Evolutionary conservation across 1,140 invertebrate species (phyloP).

Genomic region (Apis florea): DNA sequence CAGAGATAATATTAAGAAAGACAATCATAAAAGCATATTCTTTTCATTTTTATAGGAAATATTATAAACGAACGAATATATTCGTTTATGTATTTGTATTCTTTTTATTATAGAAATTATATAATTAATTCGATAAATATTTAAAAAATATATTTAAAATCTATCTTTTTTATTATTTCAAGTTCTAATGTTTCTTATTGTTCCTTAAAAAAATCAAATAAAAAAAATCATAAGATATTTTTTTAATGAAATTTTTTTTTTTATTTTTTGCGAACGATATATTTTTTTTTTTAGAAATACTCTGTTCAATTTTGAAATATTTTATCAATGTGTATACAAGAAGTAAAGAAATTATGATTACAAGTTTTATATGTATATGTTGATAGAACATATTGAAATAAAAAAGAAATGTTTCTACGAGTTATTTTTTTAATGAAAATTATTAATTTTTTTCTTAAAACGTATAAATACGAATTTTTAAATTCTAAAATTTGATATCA

Average conservation of each 20-base stretch:
- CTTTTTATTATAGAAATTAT: background rate
- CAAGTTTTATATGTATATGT: background rate
- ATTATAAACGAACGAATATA: too few species aligned
- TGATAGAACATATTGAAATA: conserved; percentile 4
- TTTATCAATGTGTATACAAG: background rate
- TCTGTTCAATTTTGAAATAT: background rate
- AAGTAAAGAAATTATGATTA: background rate
- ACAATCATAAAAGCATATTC: background rate
- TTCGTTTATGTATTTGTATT: background rate
- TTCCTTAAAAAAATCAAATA: background rate
- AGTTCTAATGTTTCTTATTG: too few species aligned
- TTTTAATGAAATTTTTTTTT: background rate
- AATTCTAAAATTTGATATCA: background rate
- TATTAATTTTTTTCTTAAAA: background rate
- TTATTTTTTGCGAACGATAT: too few species aligned
- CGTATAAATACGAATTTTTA: background rate
- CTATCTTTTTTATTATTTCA: background rate
- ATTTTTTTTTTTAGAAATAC: background rate
- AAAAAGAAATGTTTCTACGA: background rate
- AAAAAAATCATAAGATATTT: background rate
- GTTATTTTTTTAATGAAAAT: background rate
- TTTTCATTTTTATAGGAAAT: background rate
- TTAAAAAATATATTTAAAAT: background rate
- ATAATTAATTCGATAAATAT: background rate
- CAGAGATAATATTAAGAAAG: too few species aligned